These are phyloP conservation scores for Clavelina lepadiformis DNA, from an alignment of 23 tunicate species.

Conservation along the genomic window DNA sequence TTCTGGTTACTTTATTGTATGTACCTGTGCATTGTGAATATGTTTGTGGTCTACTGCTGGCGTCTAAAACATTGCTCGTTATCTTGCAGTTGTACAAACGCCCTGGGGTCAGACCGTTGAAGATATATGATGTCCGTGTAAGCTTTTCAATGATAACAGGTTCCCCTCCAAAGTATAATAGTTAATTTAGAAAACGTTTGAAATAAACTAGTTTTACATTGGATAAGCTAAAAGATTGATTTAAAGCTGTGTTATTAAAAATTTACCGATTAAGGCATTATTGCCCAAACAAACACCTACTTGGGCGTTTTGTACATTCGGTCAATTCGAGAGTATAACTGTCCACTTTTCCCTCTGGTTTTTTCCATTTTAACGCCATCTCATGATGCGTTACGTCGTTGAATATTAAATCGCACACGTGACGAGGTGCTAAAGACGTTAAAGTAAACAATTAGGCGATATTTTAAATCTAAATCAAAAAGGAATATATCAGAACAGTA, in stretches of 20 bases:
- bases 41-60: conserved; percentile 24
- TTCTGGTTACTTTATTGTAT: conserved; percentile 7
- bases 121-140: conserved; percentile 32
- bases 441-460: too few species aligned
- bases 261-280: too few species aligned
- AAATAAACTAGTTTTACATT: not conserved
- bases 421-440: conserved; percentile 58
- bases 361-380: conserved; percentile 71
- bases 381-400: conserved; percentile 58
- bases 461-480: too few species aligned
- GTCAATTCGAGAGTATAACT: conserved; percentile 53
- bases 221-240: not conserved
- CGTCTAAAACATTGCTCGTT: conserved; percentile 21
- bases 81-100: conserved; percentile 57
- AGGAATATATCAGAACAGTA: too few species aligned
- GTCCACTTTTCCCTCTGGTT: conserved; percentile 66
- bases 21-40: conserved; percentile 87
- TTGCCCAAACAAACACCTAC: conserved; percentile 12
- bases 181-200: too few species aligned
- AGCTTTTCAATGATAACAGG: conserved; percentile 41
- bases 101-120: conserved; percentile 64
- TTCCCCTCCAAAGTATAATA: conserved; percentile 4
- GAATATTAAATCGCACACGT: conserved; percentile 62
- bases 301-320: conserved; percentile 4
- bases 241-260: not conserved